phyloP scores from a whole-genome alignment of 2,888 invertebrate species.

The Cenopis cana region DNA sequence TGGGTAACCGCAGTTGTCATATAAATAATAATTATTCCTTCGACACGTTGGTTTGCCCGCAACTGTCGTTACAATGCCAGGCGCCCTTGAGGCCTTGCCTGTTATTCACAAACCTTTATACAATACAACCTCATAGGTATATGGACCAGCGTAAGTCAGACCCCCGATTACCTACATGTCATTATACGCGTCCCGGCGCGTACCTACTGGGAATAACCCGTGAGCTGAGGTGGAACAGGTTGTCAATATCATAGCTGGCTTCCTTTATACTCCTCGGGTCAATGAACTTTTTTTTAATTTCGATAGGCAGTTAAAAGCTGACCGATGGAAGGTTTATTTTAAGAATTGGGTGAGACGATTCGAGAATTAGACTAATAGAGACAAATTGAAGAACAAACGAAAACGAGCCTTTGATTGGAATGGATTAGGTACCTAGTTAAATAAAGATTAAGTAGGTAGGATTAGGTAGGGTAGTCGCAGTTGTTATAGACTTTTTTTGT shows the following conservation, averaged over 20 bases:
- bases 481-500: not conserved
- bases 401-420: constrained; percentile 14
- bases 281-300: constrained; percentile 29
- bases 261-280: constrained; percentile 37
- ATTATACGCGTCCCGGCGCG: too few species aligned
- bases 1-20: constrained; percentile 25
- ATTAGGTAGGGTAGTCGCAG: too few species aligned
- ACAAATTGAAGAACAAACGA: constrained; percentile 13
- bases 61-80: constrained; percentile 27
- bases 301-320: constrained; percentile 16
- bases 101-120: not conserved
- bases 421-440: not conserved
- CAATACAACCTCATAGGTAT: not conserved
- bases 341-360: not conserved
- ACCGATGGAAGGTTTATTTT: constrained; percentile 3
- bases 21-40: constrained; percentile 24
- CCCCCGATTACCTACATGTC: too few species aligned
- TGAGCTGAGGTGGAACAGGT: not conserved
- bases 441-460: too few species aligned
- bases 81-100: constrained; percentile 27
- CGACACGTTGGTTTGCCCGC: constrained; percentile 7
- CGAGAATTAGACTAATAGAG: constrained; percentile 21
- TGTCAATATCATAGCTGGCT: not conserved
- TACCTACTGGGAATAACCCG: not conserved
- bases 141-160: not conserved